A percentile compares a stretch with the other conserved stretches of the same genome.
Conservation (phyloP, 2,888 invertebrate genomes). For the Hyalella azteca region DNA sequence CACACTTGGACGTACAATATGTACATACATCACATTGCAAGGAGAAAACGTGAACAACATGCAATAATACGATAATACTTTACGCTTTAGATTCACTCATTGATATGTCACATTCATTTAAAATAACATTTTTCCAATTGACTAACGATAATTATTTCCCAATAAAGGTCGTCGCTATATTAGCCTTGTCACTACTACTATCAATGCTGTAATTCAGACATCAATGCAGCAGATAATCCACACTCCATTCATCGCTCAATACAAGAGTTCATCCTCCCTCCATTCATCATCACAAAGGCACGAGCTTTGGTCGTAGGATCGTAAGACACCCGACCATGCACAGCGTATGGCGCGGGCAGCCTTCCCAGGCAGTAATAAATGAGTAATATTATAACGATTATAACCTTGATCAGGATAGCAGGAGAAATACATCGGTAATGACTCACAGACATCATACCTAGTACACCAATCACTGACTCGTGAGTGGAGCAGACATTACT, state of each 20-base stretch:
- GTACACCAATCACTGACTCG: no score
- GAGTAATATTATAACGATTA: no score
- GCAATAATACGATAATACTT: constrained; percentile 3
- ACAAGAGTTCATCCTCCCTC: background rate
- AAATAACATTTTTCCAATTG: background rate
- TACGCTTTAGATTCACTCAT: background rate
- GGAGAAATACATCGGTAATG: no score
- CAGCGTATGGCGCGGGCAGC: no score
- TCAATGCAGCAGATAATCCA: background rate
- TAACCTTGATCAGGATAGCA: no score
- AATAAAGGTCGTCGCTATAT: background rate
- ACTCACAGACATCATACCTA: no score
- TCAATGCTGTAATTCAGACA: background rate
- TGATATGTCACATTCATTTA: background rate
- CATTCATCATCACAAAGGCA: no score
- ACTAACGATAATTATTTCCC: background rate
- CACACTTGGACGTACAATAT: background rate
- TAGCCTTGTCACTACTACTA: background rate
- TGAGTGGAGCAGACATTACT: background rate
- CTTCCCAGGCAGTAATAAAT: no score
- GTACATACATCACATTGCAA: constrained; percentile 29
- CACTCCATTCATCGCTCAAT: background rate
- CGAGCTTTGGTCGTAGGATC: no score
- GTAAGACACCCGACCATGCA: no score
- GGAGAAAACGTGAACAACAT: background rate